These are phyloP conservation scores for Oceanites oceanicus DNA, from an alignment of 2,113 vertebrate species.

Conservation along the genomic window DNA sequence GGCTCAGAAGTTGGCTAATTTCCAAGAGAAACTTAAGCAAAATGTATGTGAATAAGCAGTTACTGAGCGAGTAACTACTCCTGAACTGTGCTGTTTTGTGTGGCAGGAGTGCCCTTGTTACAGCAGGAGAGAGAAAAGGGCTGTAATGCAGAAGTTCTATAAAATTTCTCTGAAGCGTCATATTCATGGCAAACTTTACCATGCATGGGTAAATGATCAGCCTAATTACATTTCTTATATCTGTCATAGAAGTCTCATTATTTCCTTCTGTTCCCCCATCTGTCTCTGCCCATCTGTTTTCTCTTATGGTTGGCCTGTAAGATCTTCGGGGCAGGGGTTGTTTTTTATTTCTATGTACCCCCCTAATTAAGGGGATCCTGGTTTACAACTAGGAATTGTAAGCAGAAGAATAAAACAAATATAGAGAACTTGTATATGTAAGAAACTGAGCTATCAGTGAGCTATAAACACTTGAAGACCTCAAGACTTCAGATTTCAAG, in stretches of 20 bases:
- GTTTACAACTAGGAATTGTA: background rate
- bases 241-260: background rate
- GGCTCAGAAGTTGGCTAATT: background rate
- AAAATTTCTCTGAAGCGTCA: background rate
- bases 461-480: background rate
- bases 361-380: background rate
- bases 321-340: background rate
- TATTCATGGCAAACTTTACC: background rate
- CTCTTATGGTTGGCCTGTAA: background rate
- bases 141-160: background rate
- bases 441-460: background rate
- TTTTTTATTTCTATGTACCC: background rate
- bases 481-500: background rate
- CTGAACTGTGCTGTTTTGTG: background rate
- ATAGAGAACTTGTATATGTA: background rate
- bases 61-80: background rate
- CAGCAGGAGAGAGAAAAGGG: background rate
- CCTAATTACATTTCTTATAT: conserved; percentile 10
- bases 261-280: conserved; percentile 45
- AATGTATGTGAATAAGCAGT: background rate
- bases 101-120: background rate
- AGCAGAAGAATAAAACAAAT: background rate
- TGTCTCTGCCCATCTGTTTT: conserved; percentile 52
- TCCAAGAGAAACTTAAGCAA: background rate
- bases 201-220: background rate